Base-by-base conservation (phyloP, 2,797 vertebrate species). In the Melanogrammus aeglefinus region DNA sequence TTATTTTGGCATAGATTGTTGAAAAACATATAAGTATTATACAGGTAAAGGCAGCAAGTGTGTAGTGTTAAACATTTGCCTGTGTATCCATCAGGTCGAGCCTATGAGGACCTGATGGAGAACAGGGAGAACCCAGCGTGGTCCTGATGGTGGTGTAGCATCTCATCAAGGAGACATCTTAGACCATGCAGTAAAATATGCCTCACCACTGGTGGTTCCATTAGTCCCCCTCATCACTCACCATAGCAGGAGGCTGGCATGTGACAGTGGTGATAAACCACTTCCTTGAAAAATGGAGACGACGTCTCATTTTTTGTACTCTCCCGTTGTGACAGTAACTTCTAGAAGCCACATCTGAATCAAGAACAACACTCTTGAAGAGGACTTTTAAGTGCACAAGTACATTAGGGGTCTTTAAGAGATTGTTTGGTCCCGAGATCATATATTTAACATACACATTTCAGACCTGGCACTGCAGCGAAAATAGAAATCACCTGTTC, bases 201-300 rank as follows among this genome's bases (percentile, higher is more conserved):
- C 63, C 27, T 69, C 63, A 27, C 63, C 63, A 12, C 63, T 69
- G 63, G 63, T 24, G 63, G n/a, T 69, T 69, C 63, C 63, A 69
- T 69, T 69, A 69, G 63, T 69, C 63, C 24, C 63, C 63, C 63
- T 69, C 63, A 69, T 69, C 63, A 12, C 63, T 69, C 63, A 69
- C 72, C 33, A 18, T 73, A 41, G 33, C 63, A 27, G 63, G 63
- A 69, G 63, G 63, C 63, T 69, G 63, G 27, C 63, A 69, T n/a
- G 63, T 69, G 63, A 69, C 63, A 39, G 38, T 69, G 7, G 63
- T 24, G 63, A 69, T 69, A 13, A 69, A 69, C 63, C 63, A 13
- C 63, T 27, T 10, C 10, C 63, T 27, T 10, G 63, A 69, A 27
- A 69, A 27, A 69, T 69, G 63, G 24, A 24, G 24, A 69, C 27